These are phyloP conservation scores for Phalacrocorax aristotelis DNA, from an alignment of 2,113 vertebrate genomes.

Conservation along the genomic window DNA sequence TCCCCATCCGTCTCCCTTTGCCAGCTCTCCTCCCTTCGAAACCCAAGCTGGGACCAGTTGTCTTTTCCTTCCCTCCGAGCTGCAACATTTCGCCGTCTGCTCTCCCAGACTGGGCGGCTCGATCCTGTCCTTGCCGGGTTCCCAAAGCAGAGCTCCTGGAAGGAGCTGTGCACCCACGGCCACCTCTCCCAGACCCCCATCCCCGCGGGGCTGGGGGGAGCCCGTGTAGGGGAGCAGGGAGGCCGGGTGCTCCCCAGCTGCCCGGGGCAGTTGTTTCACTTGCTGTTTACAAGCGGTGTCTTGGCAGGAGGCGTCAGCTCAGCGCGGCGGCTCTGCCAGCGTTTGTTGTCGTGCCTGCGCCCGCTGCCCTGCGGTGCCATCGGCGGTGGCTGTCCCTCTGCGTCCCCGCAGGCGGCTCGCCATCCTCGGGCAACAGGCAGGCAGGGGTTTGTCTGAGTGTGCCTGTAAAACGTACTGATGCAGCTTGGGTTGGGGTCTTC, in stretches of 20 bases:
- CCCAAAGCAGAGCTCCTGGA: neutral
- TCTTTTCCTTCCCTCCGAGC: neutral
- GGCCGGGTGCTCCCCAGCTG: fast-evolving
- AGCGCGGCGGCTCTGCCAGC: neutral
- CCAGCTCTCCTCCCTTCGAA: neutral
- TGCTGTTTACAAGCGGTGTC: neutral
- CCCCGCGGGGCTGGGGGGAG: neutral
- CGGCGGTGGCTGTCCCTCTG: fast-evolving
- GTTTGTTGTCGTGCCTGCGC: neutral
- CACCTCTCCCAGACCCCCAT: fast-evolving
- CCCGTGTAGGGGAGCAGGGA: fast-evolving
- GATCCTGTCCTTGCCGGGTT: fast-evolving
- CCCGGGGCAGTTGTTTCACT: neutral
- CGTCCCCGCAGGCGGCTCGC: neutral
- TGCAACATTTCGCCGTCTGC: fast-evolving
- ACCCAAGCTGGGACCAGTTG: fast-evolving
- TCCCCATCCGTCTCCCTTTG: neutral
- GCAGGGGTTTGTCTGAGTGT: neutral
- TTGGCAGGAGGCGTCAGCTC: neutral
- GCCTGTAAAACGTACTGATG: fast-evolving
- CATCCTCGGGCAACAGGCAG: fast-evolving
- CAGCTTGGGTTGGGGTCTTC: neutral
- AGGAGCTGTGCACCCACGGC: fast-evolving
- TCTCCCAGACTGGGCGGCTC: fast-evolving
- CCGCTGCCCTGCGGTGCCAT: neutral